A percentile compares a stretch with the other conserved stretches of the same genome.
phyloP scores from a whole-genome alignment of 1,140 invertebrate species.

The Sminthurinus signatus region DNA sequence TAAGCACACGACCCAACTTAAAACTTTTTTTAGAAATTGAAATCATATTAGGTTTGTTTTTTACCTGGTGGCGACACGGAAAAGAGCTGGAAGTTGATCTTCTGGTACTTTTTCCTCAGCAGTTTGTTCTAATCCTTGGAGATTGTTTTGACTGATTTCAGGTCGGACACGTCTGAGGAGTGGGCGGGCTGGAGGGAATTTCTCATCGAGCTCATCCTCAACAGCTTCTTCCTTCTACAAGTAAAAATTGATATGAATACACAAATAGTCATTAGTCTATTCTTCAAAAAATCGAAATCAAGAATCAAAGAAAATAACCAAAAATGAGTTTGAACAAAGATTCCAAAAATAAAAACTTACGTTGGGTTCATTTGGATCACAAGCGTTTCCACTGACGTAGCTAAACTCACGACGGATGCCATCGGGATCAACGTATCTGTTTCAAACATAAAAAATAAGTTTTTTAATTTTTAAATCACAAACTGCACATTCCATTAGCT shows the following conservation, averaged over 20 bases:
- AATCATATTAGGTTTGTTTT: too few relatives aligned
- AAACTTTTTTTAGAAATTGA: too few relatives aligned
- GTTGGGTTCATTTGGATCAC: conserved; percentile 70
- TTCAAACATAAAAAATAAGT: neutral
- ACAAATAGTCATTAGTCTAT: too few relatives aligned
- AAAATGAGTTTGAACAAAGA: too few relatives aligned
- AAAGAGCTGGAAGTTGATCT: conserved; percentile 26
- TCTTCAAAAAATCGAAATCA: too few relatives aligned
- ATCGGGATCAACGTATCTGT: conserved; percentile 70
- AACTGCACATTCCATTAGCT: too few relatives aligned
- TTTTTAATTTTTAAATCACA: neutral
- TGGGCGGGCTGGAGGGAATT: conserved; percentile 60
- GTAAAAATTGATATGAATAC: too few relatives aligned
- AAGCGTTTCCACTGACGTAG: conserved; percentile 85
- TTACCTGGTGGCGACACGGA: conserved; percentile 29
- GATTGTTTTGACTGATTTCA: conserved; percentile 21
- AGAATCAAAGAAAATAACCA: too few relatives aligned
- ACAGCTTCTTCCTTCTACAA: conserved; percentile 50
- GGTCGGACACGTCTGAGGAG: conserved; percentile 43
- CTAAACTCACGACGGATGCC: conserved; percentile 80
- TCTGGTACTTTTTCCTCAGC: conserved; percentile 36
- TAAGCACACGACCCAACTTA: too few relatives aligned
- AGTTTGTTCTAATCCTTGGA: conserved; percentile 38
- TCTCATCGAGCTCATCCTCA: conserved; percentile 51
- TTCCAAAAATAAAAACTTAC: too few relatives aligned